Evolutionary conservation across 2,113 vertebrate species (phyloP).

Genomic region (Podarcis raffonei): DNA sequence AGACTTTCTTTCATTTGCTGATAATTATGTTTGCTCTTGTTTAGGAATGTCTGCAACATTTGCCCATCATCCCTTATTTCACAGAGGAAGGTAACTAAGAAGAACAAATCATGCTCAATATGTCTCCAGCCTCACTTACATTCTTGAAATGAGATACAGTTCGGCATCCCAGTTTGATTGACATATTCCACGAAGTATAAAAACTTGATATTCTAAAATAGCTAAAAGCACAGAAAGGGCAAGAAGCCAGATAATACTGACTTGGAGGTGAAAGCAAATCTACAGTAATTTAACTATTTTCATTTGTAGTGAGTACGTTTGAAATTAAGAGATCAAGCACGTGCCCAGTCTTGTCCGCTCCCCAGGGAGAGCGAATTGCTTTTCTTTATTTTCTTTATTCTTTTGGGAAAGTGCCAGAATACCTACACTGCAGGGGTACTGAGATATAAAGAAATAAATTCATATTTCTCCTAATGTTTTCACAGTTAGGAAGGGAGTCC

Average conservation of each 20-base stretch:
- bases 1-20: not conserved
- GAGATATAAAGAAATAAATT: slow-evolving; percentile 28
- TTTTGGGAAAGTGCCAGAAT: not conserved
- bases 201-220: not conserved
- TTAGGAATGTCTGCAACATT: slow-evolving; percentile 4
- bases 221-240: not conserved
- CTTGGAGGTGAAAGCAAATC: slow-evolving; percentile 14
- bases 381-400: not conserved
- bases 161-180: not conserved
- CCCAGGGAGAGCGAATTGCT: slow-evolving; percentile 15
- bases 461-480: not conserved
- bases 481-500: not conserved
- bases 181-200: not conserved
- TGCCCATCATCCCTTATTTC: not conserved
- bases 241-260: not conserved
- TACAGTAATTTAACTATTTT: slow-evolving; percentile 7
- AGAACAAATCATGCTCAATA: not conserved
- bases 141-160: not conserved
- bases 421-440: not conserved
- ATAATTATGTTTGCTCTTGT: not conserved
- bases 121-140: slow-evolving; percentile 34
- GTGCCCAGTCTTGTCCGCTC: slow-evolving; percentile 21
- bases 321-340: slow-evolving; percentile 31
- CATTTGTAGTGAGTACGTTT: slow-evolving; percentile 21
- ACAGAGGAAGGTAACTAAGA: not conserved